Evolutionary conservation across 2,113 vertebrate genomes (phyloP), one percentile per base, ranked within the genome.

Genomic region (Toxostoma redivivum): DNA sequence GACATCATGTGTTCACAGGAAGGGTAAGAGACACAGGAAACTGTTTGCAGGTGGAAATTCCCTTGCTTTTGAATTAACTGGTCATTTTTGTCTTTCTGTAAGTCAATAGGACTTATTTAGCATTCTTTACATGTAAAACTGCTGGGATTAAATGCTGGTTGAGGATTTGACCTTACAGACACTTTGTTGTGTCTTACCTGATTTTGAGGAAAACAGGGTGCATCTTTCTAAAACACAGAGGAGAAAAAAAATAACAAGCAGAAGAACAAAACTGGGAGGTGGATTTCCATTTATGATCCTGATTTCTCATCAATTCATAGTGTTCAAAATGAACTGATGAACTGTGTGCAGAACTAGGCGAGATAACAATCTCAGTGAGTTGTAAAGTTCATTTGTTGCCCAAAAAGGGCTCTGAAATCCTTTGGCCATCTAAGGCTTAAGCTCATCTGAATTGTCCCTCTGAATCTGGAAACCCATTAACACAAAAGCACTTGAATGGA

Each of bases 21-120:
- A 97, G 85, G 14, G 16, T 74, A 38, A 56, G 81, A 97, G 88
- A 88, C 81, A 78, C 13, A 53, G 93, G 88, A 93, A 96, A 54
- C 51, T 50, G 11, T 92, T 38, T 76, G 54, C 1, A 4, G 80
- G 48, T 76, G 31, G 48, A 57, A 81, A 71, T 71, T 74, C 40
- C 48, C 21, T 91, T 92, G 58, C 42, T 86, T 94, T 74, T 95
- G 74, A 88, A 77, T 51, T 73, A 73, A 62, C 24, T 11, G 1
- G 9, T 66, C 54, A 18, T 80, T 86, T 93, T 58, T 88, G 38
- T 67, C 33, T 58, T 80, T 90, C 44, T 1, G 1, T 67, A 45
- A 53, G 18, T 90, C 31, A 71, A 9, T 6, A 86, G 8, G 27
- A 67, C 13, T 77, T 90, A 47, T 5, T 83, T 60, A 69, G n/a